Evolutionary conservation across 2,797 vertebrate genomes (phyloP).

Genomic region (Liparis tanakae): DNA sequence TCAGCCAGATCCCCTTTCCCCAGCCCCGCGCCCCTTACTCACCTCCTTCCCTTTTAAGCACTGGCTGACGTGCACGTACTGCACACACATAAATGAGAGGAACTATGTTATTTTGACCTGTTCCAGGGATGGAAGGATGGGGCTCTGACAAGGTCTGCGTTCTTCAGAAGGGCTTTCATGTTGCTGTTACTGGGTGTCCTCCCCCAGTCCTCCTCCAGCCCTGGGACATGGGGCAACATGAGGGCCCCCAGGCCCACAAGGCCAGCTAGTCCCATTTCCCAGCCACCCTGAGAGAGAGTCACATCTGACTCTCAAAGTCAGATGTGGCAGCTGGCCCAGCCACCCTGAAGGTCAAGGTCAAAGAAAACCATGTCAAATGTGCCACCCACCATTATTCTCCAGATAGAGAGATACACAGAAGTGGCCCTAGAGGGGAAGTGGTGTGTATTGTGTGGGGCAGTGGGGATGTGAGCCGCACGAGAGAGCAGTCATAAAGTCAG

Average conservation of each 20-base stretch:
- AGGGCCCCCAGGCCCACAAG: conserved; percentile 73
- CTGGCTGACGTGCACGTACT: conserved; percentile 54
- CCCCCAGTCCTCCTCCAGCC: conserved; percentile 53
- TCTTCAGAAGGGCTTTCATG: conserved; percentile 74
- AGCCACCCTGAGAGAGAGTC: conserved; percentile 74
- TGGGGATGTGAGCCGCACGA: conserved; percentile 14
- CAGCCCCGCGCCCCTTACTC: conserved; percentile 48
- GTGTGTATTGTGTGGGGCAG: conserved; percentile 34
- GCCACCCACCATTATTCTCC: conserved; percentile 80
- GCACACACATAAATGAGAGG: conserved; percentile 57
- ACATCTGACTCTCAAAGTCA: conserved; percentile 64
- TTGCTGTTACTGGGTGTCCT: conserved; percentile 74
- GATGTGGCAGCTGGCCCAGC: conserved; percentile 82
- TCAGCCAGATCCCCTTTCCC: conserved; percentile 32
- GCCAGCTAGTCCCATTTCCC: conserved; percentile 71
- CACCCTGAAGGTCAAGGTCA: conserved; percentile 85
- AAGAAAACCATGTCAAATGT: conserved; percentile 82
- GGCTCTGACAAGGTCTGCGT: conserved; percentile 68
- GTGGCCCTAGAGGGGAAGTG: conserved; percentile 46
- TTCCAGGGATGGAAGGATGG: conserved; percentile 64
- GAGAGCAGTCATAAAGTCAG: conserved; percentile 42
- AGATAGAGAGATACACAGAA: conserved; percentile 71
- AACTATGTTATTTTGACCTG: conserved; percentile 68
- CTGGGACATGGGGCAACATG: conserved; percentile 60
- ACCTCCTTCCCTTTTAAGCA: conserved; percentile 52